Evolutionary conservation across 2,888 invertebrate species (phyloP), one percentile per base, ranked within the genome.

Genomic region (Perizoma affinitatum): DNA sequence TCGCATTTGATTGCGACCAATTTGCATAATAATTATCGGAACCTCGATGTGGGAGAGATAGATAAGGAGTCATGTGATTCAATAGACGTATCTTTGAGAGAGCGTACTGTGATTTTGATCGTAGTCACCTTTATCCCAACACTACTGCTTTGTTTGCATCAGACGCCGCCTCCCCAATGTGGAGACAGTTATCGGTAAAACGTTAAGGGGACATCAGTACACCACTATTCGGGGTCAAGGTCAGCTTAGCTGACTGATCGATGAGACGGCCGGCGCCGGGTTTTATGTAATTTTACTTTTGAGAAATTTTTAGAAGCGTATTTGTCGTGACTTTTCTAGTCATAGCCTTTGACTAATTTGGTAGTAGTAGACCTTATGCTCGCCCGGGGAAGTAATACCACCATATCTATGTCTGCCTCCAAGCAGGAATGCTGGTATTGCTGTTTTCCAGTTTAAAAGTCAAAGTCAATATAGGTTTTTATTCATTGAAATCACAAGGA

Each of bases 141-240:
- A 59, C 34, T 33, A 40, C 35, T 8, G 40, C 45, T 38, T 54
- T 59, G 59, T 59, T 53, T 42, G 5, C 41, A 9, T 33, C 44
- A 50, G 45, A 35, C 52, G 46, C 47, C 42, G 50, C 57, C 51
- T 33, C 7, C 41, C 57, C 42, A 10, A 3, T 8, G 36, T n/a
- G 52, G 38, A 44, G 11, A 49, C 53, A 58, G 56, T 45, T 58
- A 54, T 54, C 53, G 58, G 54, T 54, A 43, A 51, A 35, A 57
- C 38, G 50, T 50, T 54, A 54, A n/a, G 43, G 51, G 54, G 43
- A 5, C 60, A 55, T 33, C 46, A 48, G 54, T 38, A 5, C 60
- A 55, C 22, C 46, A 48, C 53, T 53, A 44, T 10, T 36, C 45
- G 36, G 42, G 51, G 52, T 44, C 53, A 55, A 56, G 47, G 51